Percentiles rank a stretch among this genome's conserved stretches.
Conservation (phyloP, 2,888 invertebrate species). For the Sepioteuthis lessoniana region DNA sequence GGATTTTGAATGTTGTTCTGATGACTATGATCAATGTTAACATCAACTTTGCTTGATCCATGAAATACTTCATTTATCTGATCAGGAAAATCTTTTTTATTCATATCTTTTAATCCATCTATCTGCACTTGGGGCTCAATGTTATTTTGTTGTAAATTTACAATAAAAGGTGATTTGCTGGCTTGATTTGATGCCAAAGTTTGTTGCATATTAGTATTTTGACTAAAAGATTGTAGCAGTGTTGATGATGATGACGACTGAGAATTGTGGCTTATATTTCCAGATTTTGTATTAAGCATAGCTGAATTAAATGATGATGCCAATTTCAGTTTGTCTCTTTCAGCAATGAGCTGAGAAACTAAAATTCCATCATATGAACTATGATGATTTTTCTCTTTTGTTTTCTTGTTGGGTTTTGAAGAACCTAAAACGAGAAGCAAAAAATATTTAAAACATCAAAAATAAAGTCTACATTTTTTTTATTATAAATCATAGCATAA, state of each 20-base stretch:
- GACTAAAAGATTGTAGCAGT: not conserved
- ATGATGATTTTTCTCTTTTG: constrained; percentile 50
- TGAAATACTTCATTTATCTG: constrained; percentile 55
- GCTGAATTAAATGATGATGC: constrained; percentile 48
- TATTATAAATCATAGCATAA: not conserved
- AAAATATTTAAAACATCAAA: constrained; percentile 35
- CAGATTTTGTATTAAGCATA: constrained; percentile 24
- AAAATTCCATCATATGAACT: constrained; percentile 66
- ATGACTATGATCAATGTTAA: constrained; percentile 51
- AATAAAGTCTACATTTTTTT: not conserved
- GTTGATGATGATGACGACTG: not conserved
- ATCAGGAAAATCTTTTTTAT: constrained; percentile 48
- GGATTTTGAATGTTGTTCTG: constrained; percentile 36
- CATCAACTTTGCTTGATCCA: constrained; percentile 56
- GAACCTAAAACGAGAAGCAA: constrained; percentile 53
- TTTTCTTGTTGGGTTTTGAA: constrained; percentile 54
- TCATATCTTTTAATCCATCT: constrained; percentile 42
- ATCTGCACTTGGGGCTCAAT: not conserved
- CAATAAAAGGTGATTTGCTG: constrained; percentile 37
- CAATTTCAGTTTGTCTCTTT: constrained; percentile 59
- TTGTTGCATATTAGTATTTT: not conserved
- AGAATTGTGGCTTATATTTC: not conserved
- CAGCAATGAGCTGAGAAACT: constrained; percentile 69
- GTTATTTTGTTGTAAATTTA: constrained; percentile 42
- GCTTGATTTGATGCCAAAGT: constrained; percentile 10